A percentile compares a stretch with the other conserved stretches of the same genome.
phyloP scores from a whole-genome alignment of 2,797 vertebrate genomes.

The Propithecus deckenii region DNA sequence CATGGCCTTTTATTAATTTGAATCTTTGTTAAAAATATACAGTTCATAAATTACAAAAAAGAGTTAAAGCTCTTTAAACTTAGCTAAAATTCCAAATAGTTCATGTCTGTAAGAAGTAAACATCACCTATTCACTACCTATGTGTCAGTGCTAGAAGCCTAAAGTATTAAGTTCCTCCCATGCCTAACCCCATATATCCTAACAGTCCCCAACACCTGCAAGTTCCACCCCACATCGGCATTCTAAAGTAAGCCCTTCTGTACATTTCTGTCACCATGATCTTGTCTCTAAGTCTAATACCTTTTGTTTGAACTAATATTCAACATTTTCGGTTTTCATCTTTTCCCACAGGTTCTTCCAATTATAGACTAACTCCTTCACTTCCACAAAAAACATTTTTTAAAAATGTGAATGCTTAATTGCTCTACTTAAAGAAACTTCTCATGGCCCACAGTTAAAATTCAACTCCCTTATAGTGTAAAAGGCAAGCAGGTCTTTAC shows the following conservation, averaged over 20 bases:
- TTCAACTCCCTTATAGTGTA: neutral
- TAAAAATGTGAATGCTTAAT: neutral
- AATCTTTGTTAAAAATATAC: neutral
- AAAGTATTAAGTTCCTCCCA: neutral
- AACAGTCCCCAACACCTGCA: neutral
- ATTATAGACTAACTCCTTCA: neutral
- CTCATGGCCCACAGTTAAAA: neutral
- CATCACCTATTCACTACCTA: neutral
- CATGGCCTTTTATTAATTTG: neutral
- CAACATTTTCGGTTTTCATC: neutral
- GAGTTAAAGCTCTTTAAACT: neutral
- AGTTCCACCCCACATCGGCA: neutral
- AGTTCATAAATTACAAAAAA: neutral
- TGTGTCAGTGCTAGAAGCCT: neutral
- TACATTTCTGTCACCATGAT: neutral
- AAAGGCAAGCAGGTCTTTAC: neutral
- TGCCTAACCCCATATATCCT: neutral
- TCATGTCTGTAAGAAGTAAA: neutral
- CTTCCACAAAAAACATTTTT: neutral
- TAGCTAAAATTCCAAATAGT: neutral
- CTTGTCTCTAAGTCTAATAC: neutral
- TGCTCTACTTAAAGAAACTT: neutral
- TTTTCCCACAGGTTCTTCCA: neutral
- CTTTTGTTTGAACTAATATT: neutral
- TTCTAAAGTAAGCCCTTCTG: neutral